Conservation (phyloP, 92 coral and sea anemone species). For the Heliopora coerulea region DNA sequence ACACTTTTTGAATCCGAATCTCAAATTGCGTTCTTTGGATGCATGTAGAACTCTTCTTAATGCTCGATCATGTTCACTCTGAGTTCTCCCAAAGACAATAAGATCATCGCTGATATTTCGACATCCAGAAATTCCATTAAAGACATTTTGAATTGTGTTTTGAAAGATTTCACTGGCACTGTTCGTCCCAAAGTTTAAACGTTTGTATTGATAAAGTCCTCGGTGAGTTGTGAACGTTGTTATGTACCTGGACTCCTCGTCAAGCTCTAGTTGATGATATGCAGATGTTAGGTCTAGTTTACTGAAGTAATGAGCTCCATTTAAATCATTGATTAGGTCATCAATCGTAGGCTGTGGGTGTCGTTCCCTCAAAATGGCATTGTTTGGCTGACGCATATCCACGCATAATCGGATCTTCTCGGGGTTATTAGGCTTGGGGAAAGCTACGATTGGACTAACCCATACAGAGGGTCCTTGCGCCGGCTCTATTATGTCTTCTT, state of each 20-base stretch:
- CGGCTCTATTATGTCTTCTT: constrained; percentile 54
- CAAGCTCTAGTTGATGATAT: constrained; percentile 59
- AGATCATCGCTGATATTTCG: constrained; percentile 56
- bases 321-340: constrained; percentile 4
- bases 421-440: constrained; percentile 47
- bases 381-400: constrained; percentile 42
- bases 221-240: constrained; percentile 59
- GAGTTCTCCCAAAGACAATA: too few species aligned
- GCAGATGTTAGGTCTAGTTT: constrained; percentile 59
- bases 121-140: constrained; percentile 44
- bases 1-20: too few species aligned
- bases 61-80: too few species aligned
- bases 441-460: constrained; percentile 59
- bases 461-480: constrained; percentile 54
- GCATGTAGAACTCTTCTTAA: too few species aligned
- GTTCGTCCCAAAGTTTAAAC: constrained; percentile 29
- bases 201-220: constrained; percentile 55
- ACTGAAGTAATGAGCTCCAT: constrained; percentile 56
- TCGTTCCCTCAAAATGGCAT: constrained; percentile 9
- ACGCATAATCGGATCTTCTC: constrained; percentile 57
- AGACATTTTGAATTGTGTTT: constrained; percentile 37
- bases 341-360: constrained; percentile 17
- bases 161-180: constrained; percentile 57
- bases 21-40: too few species aligned
- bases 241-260: constrained; percentile 50